A percentile compares a stretch with the other conserved stretches of the same genome.
phyloP scores from a whole-genome alignment of 2,797 vertebrate species.

The Chromobotia macracanthus region DNA sequence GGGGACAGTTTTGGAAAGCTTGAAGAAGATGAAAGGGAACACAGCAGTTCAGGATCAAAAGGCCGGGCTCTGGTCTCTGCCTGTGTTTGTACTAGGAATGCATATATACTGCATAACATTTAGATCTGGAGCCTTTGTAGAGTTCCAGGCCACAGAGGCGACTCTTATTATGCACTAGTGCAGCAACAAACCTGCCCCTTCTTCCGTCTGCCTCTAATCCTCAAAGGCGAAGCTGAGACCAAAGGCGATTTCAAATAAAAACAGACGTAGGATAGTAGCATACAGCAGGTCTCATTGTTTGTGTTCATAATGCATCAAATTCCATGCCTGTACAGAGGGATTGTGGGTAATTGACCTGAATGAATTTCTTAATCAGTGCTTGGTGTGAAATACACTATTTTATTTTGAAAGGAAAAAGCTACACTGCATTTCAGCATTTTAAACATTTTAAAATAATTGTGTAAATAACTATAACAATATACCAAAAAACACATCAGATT shows the following conservation, averaged over 20 bases:
- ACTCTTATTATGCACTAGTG: slow-evolving; percentile 62
- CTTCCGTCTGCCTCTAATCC: slow-evolving; percentile 53
- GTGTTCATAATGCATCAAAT: slow-evolving; percentile 61
- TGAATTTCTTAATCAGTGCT: neutral
- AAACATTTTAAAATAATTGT: too few species aligned
- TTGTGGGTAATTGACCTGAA: slow-evolving; percentile 27
- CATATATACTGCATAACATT: slow-evolving; percentile 66
- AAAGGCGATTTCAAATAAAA: slow-evolving; percentile 66
- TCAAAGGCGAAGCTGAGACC: slow-evolving; percentile 61
- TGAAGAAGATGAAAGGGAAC: slow-evolving; percentile 63
- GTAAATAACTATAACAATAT: too few species aligned
- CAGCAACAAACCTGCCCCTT: slow-evolving; percentile 59
- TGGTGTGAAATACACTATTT: neutral
- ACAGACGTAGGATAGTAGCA: slow-evolving; percentile 31
- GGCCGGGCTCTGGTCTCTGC: slow-evolving; percentile 55
- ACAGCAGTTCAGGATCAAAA: slow-evolving; percentile 64
- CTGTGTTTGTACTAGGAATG: slow-evolving; percentile 64
- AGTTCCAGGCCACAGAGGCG: slow-evolving; percentile 56
- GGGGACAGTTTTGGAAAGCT: slow-evolving; percentile 62
- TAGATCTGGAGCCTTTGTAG: slow-evolving; percentile 65
- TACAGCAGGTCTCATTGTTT: slow-evolving; percentile 49
- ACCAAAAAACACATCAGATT: too few species aligned
- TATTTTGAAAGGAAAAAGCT: neutral
- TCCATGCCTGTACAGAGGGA: slow-evolving; percentile 19
- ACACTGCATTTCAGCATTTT: too few species aligned